Base-by-base conservation (phyloP, 2,113 vertebrate species). In the Psittacara wagleri region DNA sequence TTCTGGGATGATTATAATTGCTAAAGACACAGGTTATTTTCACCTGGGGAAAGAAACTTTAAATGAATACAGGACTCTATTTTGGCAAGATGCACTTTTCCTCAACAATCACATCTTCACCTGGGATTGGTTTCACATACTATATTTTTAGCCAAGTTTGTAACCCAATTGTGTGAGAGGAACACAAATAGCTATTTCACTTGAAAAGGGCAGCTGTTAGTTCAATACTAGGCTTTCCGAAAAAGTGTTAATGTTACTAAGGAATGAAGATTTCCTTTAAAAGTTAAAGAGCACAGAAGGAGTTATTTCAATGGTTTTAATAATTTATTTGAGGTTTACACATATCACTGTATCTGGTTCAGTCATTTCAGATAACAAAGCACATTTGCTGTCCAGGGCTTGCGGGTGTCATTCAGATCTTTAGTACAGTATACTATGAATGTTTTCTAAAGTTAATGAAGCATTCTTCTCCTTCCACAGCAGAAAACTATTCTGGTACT, bases 371-470 rank as follows among this genome's bases (percentile, higher is more conserved):
- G 35, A 51, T 48, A 66, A 68, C 27, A 80, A 86, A 90, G 27
- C 8, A 48, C 20, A 69, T 48, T 16, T 20, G 15, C 27, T 61
- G 27, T 62, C 37, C 37, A 27, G 41, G 0, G 2, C 59, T 67
- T 77, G n/a, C 3, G 9, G 72, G n/a, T 6, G 2, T 31, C 67
- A 49, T 88, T 95, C 59, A 94, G 67, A 73, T 55, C 17, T 83
- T 91, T 48, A 55, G 5, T 64, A 48, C 31, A 62, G 41, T 41
- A 64, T 31, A 44, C 23, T 67, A 70, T 39, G 51, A 92, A 69
- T 74, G 59, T 83, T 74, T 86, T 81, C 44, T 57, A 8, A 88
- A 93, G 68, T 77, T 92, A 90, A 83, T 83, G 88, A 92, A 80
- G 15, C 28, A 41, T 90, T 86, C 9, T 87, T 87, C 72, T 82